phyloP scores from a whole-genome alignment of 2,888 invertebrate genomes.

The Acrobasis consociella region DNA sequence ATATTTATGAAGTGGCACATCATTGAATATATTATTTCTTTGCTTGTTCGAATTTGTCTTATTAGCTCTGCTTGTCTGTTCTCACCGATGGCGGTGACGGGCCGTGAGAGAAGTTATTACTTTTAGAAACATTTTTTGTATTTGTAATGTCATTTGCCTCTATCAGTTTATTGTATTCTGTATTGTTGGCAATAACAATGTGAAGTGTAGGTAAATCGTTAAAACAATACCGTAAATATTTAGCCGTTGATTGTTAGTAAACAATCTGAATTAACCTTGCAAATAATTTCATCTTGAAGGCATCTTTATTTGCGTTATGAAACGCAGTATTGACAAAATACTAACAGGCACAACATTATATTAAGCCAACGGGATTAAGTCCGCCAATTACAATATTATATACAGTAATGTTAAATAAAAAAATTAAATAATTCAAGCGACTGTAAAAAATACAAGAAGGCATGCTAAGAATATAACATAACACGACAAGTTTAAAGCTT shows the following conservation, averaged over 20 bases:
- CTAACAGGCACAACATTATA: too few species aligned
- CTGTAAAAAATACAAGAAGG: too few species aligned
- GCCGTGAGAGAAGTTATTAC: not conserved
- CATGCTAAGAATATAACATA: too few species aligned
- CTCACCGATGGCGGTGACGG: not conserved
- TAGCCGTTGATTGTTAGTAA: not conserved
- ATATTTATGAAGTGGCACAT: slow-evolving; percentile 26
- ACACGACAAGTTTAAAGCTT: not conserved
- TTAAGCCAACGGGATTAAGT: too few species aligned
- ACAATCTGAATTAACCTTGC: too few species aligned
- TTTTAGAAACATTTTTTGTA: not conserved
- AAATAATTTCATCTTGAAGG: too few species aligned
- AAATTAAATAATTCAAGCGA: too few species aligned
- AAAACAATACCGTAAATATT: not conserved
- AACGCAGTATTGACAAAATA: too few species aligned
- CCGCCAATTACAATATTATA: too few species aligned
- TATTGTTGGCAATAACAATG: not conserved
- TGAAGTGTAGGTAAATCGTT: not conserved
- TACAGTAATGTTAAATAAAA: too few species aligned
- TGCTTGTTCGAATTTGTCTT: slow-evolving; percentile 10
- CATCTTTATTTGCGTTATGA: too few species aligned
- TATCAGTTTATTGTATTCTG: not conserved
- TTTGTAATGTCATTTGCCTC: slow-evolving; percentile 2
- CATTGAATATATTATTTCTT: slow-evolving; percentile 28
- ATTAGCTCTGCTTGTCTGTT: slow-evolving; percentile 10